These are phyloP conservation scores for Gallinago media DNA, from an alignment of 2,113 vertebrate genomes.

Conservation along the genomic window DNA sequence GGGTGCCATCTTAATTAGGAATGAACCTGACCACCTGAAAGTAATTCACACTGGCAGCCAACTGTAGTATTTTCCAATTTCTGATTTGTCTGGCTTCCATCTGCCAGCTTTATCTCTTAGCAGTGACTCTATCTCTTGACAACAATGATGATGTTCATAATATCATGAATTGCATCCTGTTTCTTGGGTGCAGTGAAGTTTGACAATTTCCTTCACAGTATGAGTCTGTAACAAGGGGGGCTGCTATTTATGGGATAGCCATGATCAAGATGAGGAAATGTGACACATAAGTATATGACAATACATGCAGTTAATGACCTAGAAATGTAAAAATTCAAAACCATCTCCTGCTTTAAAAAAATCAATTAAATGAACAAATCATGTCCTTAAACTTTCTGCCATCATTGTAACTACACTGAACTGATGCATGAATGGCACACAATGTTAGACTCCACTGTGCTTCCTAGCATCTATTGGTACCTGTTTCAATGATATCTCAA, in stretches of 20 bases:
- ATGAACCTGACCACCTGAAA: constrained; percentile 73
- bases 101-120: constrained; percentile 59
- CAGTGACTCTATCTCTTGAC: constrained; percentile 31
- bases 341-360: neutral
- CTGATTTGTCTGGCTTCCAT: constrained; percentile 49
- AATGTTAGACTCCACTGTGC: neutral
- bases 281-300: neutral
- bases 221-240: neutral
- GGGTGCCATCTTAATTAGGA: constrained; percentile 63
- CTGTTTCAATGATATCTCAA: neutral
- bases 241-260: neutral
- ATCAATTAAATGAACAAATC: neutral
- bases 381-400: neutral
- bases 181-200: neutral
- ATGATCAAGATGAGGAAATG: neutral
- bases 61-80: constrained; percentile 62
- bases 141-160: neutral
- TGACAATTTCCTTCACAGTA: neutral
- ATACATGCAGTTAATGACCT: neutral
- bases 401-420: neutral
- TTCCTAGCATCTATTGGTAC: neutral
- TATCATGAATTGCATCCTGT: constrained; percentile 10
- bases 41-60: constrained; percentile 68
- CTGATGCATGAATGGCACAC: neutral
- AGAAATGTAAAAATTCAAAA: neutral